Base-by-base conservation (phyloP, 92 coral and sea anemone species). In the Paragorgia papillata region DNA sequence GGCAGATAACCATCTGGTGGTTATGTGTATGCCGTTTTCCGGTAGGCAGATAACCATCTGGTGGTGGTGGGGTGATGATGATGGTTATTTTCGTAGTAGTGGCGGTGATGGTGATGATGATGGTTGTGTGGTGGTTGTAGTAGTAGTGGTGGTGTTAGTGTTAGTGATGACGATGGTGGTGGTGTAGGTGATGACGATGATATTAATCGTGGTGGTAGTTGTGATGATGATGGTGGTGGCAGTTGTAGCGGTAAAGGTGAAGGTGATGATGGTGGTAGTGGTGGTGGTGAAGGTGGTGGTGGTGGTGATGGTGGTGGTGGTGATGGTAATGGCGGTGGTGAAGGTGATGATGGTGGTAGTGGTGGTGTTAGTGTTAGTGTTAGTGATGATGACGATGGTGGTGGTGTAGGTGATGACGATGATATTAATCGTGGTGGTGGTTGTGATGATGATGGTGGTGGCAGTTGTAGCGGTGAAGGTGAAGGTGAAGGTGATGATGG, bases 21-120 rank as follows among this genome's bases (percentile, higher is more conserved):
- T n/a, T n/a, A n/a, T n/a, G n/a, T n/a, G n/a, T n/a, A n/a, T n/a
- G n/a, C n/a, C n/a, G 61, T 55, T 5, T 4, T 55, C 4, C 7
- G 5, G 61, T 4, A 4, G 61, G 30, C 15, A 17, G 30, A 4
- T 4, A 15, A 4, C 7, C 4, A 4, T 5, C 6, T 55, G 61
- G 30, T 55, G 15, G 30, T 55, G 61, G 15, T 55, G 61, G 30
- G 61, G 30, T 55, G 15, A 55, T 55, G 61, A 55, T 55, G 61
- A 55, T 55, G 61, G 30, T 55, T 4, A 15, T 55, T 5, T 4
- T 55, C 7, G 30, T 55, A 17, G 37, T 62, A 39, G 69, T 62
- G 69, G 17, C 37, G 69, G 69, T 62, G 41, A 9, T 39, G 37
- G 69, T 62, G 25, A n/a, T n/a, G n/a, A n/a, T n/a, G n/a, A n/a